Evolutionary conservation across 2,113 vertebrate genomes (phyloP).

Genomic region (Engraulis encrasicolus): DNA sequence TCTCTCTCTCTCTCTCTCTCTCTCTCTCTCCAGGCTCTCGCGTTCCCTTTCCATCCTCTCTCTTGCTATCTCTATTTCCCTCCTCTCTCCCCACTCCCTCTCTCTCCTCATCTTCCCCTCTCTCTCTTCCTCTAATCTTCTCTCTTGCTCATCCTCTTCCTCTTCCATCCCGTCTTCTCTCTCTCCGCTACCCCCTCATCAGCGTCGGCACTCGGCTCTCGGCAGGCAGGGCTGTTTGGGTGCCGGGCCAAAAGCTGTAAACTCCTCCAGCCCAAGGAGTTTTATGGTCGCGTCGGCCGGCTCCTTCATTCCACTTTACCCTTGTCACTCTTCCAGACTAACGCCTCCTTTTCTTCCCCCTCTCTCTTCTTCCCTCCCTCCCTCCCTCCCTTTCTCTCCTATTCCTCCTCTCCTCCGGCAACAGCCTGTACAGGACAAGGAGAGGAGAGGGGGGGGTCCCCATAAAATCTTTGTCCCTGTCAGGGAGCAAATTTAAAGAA

Average conservation of each 20-base stretch:
- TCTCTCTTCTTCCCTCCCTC: no score
- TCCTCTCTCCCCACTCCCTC: neutral
- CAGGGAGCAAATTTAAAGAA: constrained; percentile 67
- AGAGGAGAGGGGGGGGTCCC: constrained; percentile 55
- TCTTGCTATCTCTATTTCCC: no score
- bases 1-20: no score
- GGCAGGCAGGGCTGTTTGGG: constrained; percentile 62
- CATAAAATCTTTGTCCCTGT: constrained; percentile 63
- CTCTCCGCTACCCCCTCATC: neutral
- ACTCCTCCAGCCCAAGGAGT: constrained; percentile 67
- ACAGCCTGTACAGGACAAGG: neutral
- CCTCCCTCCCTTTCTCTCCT: no score
- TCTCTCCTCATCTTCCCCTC: neutral
- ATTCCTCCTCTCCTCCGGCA: no score
- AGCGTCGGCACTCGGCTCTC: constrained; percentile 32
- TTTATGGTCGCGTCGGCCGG: constrained; percentile 66
- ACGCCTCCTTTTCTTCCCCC: no score
- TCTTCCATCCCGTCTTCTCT: constrained; percentile 35
- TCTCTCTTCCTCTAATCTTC: neutral
- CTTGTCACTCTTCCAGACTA: constrained; percentile 59
- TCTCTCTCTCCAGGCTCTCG: no score
- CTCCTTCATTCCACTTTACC: constrained; percentile 66
- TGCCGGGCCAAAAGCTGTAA: constrained; percentile 61
- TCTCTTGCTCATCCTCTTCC: neutral
- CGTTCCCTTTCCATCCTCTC: no score